A percentile compares a stretch with the other conserved stretches of the same genome.
These are phyloP conservation scores for Ahaetulla prasina DNA, from an alignment of 2,113 vertebrate genomes.

Conservation along the genomic window DNA sequence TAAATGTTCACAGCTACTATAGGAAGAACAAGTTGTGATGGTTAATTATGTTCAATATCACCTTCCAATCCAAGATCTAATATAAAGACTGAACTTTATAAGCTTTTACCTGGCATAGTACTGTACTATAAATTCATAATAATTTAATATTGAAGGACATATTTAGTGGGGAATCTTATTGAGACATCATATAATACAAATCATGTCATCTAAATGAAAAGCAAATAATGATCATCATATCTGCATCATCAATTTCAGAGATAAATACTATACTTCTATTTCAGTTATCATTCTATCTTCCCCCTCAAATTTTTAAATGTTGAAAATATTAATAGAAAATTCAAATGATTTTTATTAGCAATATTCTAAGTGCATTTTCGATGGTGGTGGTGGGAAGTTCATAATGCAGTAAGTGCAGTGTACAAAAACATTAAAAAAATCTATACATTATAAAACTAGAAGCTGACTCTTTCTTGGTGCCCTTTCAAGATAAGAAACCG, in stretches of 20 bases:
- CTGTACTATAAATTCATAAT: neutral
- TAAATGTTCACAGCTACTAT: neutral
- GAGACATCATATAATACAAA: conserved; percentile 30
- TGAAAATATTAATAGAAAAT: conserved; percentile 51
- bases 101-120: neutral
- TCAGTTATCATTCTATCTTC: conserved; percentile 49
- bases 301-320: conserved; percentile 56
- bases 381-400: conserved; percentile 36
- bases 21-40: neutral
- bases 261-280: conserved; percentile 34
- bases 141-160: neutral
- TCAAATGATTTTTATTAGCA: conserved; percentile 49
- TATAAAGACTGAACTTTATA: neutral
- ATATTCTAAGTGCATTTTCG: conserved; percentile 58
- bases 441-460: conserved; percentile 69
- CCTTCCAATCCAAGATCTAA: neutral
- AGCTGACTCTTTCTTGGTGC: conserved; percentile 64
- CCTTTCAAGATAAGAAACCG: conserved; percentile 19
- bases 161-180: neutral
- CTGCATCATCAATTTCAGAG: conserved; percentile 32
- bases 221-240: neutral
- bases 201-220: conserved; percentile 21
- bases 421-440: conserved; percentile 77
- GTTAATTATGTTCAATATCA: neutral
- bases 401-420: conserved; percentile 65